Conservation (phyloP, 2,888 invertebrate genomes). For the Zaprionus lineosus region DNA sequence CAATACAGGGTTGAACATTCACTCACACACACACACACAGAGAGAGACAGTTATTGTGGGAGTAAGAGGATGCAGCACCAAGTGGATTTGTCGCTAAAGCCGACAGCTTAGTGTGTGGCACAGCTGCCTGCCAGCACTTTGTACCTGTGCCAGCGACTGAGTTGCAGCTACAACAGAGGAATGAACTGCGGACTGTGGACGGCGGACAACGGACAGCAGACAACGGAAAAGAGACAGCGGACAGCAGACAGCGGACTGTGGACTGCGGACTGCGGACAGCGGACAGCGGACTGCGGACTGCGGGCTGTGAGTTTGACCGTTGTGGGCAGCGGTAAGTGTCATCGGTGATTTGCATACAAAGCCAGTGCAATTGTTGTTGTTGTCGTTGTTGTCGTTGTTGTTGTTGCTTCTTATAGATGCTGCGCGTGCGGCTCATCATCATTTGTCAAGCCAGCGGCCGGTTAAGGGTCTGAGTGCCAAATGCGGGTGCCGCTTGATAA, state of each 20-base stretch:
- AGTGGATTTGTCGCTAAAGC: slow-evolving; percentile 60
- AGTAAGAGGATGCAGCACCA: slow-evolving; percentile 28
- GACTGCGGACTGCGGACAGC: no score
- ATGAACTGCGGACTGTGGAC: not conserved
- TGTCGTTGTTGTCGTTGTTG: slow-evolving; percentile 9
- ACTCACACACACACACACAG: not conserved
- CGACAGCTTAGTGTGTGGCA: slow-evolving; percentile 61
- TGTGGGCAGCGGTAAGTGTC: slow-evolving; percentile 49
- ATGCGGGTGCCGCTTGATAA: slow-evolving; percentile 46
- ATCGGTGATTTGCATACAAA: slow-evolving; percentile 62
- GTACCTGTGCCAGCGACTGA: slow-evolving; percentile 38
- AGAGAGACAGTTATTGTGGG: not conserved
- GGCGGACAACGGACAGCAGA: no score
- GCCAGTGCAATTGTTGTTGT: slow-evolving; percentile 34
- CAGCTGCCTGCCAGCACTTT: slow-evolving; percentile 50
- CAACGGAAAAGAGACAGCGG: no score
- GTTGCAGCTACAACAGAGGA: slow-evolving; percentile 22
- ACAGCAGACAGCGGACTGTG: no score
- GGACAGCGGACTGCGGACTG: no score
- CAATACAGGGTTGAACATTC: not conserved
- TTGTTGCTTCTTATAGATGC: slow-evolving; percentile 13
- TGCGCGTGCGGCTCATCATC: slow-evolving; percentile 65
- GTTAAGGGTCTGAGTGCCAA: slow-evolving; percentile 36
- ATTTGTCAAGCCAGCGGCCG: slow-evolving; percentile 47
- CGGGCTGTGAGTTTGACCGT: no score